Conservation (phyloP, 2,113 vertebrate species). For the Gnathonemus echidnorhynchus region DNA sequence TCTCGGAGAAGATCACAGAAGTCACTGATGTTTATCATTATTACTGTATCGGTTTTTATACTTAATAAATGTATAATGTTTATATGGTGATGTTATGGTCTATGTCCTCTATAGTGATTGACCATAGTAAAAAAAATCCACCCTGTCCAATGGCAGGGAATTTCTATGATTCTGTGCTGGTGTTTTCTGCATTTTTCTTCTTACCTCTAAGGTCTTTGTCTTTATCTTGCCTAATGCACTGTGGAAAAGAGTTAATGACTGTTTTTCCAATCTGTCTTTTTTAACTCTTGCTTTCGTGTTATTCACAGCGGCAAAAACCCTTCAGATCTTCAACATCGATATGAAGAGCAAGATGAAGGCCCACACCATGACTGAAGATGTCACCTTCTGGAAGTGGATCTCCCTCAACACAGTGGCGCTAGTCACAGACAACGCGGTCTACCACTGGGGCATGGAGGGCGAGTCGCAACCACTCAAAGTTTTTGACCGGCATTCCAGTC, state of each 20-base stretch:
- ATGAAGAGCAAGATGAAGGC: slow-evolving; percentile 99
- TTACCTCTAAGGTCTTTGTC: background rate
- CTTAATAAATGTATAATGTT: background rate
- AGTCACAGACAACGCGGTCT: slow-evolving; percentile 95
- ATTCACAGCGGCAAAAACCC: slow-evolving; percentile 90
- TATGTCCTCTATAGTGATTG: background rate
- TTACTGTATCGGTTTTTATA: background rate
- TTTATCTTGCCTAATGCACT: background rate
- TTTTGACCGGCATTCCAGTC: slow-evolving; percentile 95
- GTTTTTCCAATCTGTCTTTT: background rate
- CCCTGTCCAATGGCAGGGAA: background rate
- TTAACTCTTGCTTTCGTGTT: slow-evolving; percentile 13
- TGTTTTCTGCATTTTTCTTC: background rate
- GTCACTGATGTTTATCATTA: background rate
- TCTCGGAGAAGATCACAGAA: background rate
- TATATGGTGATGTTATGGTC: background rate
- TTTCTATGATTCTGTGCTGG: background rate
- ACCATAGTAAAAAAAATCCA: background rate
- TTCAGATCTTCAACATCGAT: slow-evolving; percentile 99
- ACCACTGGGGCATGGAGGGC: slow-evolving; percentile 99
- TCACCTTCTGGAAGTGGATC: slow-evolving; percentile 99
- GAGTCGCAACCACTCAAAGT: slow-evolving; percentile 96
- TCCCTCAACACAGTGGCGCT: slow-evolving; percentile 95
- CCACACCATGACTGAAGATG: slow-evolving; percentile 97
- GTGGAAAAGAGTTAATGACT: background rate